Evolutionary conservation across 2,888 invertebrate genomes (phyloP).

Genomic region (Neria commutata): DNA sequence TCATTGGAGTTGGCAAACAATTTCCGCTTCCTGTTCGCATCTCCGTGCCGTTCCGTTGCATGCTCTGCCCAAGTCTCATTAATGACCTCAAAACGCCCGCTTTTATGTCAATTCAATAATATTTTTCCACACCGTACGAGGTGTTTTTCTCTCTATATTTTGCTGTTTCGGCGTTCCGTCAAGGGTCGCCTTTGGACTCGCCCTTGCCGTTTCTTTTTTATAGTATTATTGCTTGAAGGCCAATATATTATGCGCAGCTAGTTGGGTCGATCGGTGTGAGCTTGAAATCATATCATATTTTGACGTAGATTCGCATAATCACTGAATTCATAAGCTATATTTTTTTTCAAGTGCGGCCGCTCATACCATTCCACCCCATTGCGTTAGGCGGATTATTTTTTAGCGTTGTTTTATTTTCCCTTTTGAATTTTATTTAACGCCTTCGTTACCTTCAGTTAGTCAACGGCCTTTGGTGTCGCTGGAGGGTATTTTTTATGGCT

Average conservation of each 20-base stretch:
- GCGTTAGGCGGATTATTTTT: constrained; percentile 52
- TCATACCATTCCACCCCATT: constrained; percentile 49
- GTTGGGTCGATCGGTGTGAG: no score
- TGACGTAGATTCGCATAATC: constrained; percentile 48
- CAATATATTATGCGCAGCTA: not conserved
- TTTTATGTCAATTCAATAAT: constrained; percentile 24
- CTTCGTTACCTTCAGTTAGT: constrained; percentile 40
- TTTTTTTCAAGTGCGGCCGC: constrained; percentile 9
- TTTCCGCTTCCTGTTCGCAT: constrained; percentile 47
- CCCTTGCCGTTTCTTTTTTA: not conserved
- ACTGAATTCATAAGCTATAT: constrained; percentile 38
- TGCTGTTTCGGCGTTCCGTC: constrained; percentile 33
- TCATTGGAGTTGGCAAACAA: constrained; percentile 46
- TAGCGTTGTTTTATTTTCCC: constrained; percentile 18
- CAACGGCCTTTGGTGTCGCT: not conserved
- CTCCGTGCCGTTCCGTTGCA: constrained; percentile 33
- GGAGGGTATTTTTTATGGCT: constrained; percentile 17
- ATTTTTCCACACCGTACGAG: constrained; percentile 16
- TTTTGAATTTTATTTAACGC: constrained; percentile 32
- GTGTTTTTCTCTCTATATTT: constrained; percentile 22
- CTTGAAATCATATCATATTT: constrained; percentile 18
- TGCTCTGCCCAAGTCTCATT: constrained; percentile 29
- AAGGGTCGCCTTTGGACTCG: constrained; percentile 23
- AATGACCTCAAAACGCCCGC: constrained; percentile 43
- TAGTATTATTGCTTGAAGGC: constrained; percentile 5